Conservation (phyloP, 1,140 invertebrate genomes). For the Zaprionus tsacasi region DNA sequence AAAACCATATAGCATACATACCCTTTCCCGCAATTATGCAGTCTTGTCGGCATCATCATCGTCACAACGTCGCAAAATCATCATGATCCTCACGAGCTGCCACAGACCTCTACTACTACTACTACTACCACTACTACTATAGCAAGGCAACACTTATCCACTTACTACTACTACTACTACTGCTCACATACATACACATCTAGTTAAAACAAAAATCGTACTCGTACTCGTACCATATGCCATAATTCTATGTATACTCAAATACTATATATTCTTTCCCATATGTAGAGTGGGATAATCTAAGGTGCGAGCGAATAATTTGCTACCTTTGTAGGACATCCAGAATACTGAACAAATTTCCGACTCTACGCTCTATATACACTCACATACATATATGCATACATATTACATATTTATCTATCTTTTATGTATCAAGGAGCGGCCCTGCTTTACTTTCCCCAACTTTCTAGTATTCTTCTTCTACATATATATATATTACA, state of each 20-base stretch:
- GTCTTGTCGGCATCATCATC: slow-evolving; percentile 18
- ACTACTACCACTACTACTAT: slow-evolving; percentile 35
- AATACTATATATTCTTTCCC: slow-evolving; percentile 28
- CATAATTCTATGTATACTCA: slow-evolving; percentile 53
- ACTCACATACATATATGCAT: slow-evolving; percentile 16
- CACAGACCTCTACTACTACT: background rate
- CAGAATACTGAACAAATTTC: background rate
- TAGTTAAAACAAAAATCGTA: slow-evolving; percentile 46
- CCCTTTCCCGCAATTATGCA: background rate
- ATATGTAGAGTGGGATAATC: slow-evolving; percentile 15
- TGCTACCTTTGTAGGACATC: background rate
- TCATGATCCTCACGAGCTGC: slow-evolving; percentile 18
- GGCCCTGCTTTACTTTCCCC: slow-evolving; percentile 29
- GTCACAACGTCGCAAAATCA: slow-evolving; percentile 21
- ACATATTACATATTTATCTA: slow-evolving; percentile 38
- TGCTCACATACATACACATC: slow-evolving; percentile 50
- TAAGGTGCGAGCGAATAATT: background rate
- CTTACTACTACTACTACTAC: slow-evolving; percentile 49
- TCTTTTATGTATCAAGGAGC: slow-evolving; percentile 43
- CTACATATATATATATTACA: slow-evolving; percentile 36
- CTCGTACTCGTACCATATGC: slow-evolving; percentile 57
- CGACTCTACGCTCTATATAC: slow-evolving; percentile 28
- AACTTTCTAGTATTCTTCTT: slow-evolving; percentile 40
- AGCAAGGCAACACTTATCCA: slow-evolving; percentile 23
- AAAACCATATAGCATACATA: slow-evolving; percentile 7